phyloP scores from a whole-genome alignment of 2,113 vertebrate species.

The Ardeotis arabs region DNA sequence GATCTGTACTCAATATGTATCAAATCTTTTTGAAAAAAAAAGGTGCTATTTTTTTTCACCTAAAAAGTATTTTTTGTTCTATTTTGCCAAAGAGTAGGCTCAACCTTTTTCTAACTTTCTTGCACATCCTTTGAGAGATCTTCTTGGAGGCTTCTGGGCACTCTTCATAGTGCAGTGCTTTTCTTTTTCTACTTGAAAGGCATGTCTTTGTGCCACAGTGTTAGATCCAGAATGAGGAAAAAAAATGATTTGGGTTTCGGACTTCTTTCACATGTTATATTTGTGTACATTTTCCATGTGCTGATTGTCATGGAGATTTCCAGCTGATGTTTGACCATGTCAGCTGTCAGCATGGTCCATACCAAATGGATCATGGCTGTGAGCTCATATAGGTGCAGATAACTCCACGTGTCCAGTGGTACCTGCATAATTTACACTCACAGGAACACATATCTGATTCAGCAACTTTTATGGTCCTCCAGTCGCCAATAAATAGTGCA shows the following conservation, averaged over 20 bases:
- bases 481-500: background rate
- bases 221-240: background rate
- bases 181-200: background rate
- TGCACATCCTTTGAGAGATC: background rate
- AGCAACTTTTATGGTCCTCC: background rate
- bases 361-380: background rate
- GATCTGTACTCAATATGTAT: background rate
- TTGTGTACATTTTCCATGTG: background rate
- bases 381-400: background rate
- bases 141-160: background rate
- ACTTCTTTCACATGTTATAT: background rate
- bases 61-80: background rate
- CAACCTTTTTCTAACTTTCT: background rate
- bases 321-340: background rate
- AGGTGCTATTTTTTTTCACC: background rate
- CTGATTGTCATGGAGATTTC: background rate
- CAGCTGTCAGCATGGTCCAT: background rate
- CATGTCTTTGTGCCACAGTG: background rate
- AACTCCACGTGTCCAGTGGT: background rate
- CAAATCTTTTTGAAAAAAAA: background rate
- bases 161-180: background rate
- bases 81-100: background rate
- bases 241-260: background rate
- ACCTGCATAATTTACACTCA: background rate
- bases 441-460: background rate